Evolutionary conservation across 2,797 vertebrate genomes (phyloP).

Genomic region (Smutsia gigantea): DNA sequence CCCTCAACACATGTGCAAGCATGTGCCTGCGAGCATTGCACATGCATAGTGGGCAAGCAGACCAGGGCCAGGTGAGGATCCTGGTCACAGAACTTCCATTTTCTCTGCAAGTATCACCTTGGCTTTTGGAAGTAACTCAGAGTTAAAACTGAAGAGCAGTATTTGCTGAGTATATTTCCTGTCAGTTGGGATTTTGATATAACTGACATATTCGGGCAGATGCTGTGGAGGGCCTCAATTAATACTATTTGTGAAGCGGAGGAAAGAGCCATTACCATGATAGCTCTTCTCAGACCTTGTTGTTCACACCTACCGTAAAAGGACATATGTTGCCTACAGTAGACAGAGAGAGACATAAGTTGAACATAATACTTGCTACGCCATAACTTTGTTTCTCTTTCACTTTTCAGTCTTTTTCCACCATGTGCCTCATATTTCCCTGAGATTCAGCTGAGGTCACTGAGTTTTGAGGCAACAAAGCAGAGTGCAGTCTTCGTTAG

Average conservation of each 20-base stretch:
- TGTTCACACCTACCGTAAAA: constrained; percentile 70
- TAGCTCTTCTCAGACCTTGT: constrained; percentile 51
- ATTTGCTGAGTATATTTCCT: constrained; percentile 35
- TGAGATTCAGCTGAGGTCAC: neutral
- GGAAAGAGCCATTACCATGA: constrained; percentile 44
- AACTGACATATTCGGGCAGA: neutral
- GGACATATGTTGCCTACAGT: neutral
- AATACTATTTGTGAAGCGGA: constrained; percentile 53
- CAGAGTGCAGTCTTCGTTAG: neutral
- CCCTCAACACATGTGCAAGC: no score
- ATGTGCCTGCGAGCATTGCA: no score
- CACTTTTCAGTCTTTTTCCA: constrained; percentile 15
- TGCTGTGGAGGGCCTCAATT: constrained; percentile 40
- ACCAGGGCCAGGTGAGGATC: no score
- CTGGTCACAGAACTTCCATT: no score
- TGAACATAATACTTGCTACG: constrained; percentile 8
- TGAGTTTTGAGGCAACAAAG: constrained; percentile 21
- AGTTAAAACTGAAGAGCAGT: constrained; percentile 42
- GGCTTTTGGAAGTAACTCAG: constrained; percentile 39
- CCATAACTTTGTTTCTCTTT: constrained; percentile 33
- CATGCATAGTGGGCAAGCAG: no score
- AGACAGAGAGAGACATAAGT: constrained; percentile 35
- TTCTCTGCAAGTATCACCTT: neutral
- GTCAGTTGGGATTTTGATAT: constrained; percentile 51
- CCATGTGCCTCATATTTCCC: neutral